Base-by-base conservation (phyloP, 2,113 vertebrate genomes). In the Jacana jacana region DNA sequence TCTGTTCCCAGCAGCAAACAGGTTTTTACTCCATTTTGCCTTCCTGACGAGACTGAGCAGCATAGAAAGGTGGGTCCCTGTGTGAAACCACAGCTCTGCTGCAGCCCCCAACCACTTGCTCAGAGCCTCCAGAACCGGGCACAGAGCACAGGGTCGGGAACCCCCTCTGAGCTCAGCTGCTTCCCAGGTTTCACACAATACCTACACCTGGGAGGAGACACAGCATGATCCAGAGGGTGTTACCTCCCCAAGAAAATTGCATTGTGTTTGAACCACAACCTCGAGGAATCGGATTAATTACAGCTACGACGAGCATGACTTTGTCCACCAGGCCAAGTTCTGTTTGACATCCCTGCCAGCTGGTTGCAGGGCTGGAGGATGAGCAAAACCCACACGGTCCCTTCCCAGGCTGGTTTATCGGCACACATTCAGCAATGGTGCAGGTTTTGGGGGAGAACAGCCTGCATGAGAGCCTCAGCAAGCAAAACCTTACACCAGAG, bases 201-300 rank as follows among this genome's bases (percentile, higher is more conserved):
- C 68, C 72, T 81, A 33, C 63, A 58, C 83, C 33, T 57, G 70
- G 6, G 3, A 72, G 58, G 37, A 91, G 57, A 93, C 88, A 81
- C 28, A 2, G 0, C 1, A 1, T 7, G 4, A 86, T 65, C 23
- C 86, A 37, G 76, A 76, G 82, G 90, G 76, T 60, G 90, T 84
- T 89, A 61, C 49, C 71, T 95, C 66, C 85, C 78, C 79, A 46
- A 54, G 91, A 95, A 86, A 90, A 95, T 82, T 57, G 76, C 63
- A 58, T 88, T 93, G 89, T 25, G 79, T 77, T 82, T 8, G 1
- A 94, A 77, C 76, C 79, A 88, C 31, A 10, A 97, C 91, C 94
- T 93, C 64, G 19, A 96, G 80, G 94, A 95, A 89, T 86, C 0
- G 0, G 57, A 77, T 95, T 95, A 93, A 95, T 93, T 90, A 93